Base-by-base conservation (phyloP, 92 coral and sea anemone genomes). In the Porites lobata region DNA sequence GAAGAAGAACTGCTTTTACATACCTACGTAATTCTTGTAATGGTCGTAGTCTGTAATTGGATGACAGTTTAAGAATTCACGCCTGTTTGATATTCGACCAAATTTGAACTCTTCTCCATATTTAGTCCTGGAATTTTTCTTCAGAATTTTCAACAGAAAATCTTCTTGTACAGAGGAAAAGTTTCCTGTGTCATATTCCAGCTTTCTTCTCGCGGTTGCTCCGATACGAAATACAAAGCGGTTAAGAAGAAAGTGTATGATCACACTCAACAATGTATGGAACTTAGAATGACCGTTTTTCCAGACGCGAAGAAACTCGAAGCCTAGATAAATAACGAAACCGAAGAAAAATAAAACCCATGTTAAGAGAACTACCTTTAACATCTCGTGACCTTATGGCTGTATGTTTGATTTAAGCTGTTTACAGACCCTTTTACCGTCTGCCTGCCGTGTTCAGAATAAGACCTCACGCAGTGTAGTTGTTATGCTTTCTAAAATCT, bases 91-190 rank as follows among this genome's bases (percentile, higher is more conserved):
- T 22, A 83, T 59, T 9, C 18, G 8, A 1, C 19, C 50, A 21
- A 83, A 83, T 61, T 73, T 83, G 72, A 72, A 83, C 21, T 83
- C 20, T 29, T 47, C 43, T 1, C 87, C 87, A 83, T 83, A 83
- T 8, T n/a, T 83, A 6, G 87, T 83, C n/a, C 1, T 38, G 6
- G 87, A n/a, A 64, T 83, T 83, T 51, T 61, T 83, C 72, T 47
- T 61, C 72, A 83, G 80, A 57, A 83, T 83, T 10, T 72, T 74
- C 22, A 83, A 47, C 78, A 83, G 65, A 22, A 83, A 73, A 19
- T 72, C 51, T 51, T 83, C 80, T 61, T 83, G 87, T 2, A 74
- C 72, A 59, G 20, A 47, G 1, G 53, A n/a, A 63, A 83, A 83
- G 38, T 74, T 72, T 24, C 62, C 73, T 11, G 87, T 50, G 87